A percentile compares a stretch with the other conserved stretches of the same genome.
Conservation (phyloP, 2,888 invertebrate genomes). For the Ormyrus nitidulus region DNA sequence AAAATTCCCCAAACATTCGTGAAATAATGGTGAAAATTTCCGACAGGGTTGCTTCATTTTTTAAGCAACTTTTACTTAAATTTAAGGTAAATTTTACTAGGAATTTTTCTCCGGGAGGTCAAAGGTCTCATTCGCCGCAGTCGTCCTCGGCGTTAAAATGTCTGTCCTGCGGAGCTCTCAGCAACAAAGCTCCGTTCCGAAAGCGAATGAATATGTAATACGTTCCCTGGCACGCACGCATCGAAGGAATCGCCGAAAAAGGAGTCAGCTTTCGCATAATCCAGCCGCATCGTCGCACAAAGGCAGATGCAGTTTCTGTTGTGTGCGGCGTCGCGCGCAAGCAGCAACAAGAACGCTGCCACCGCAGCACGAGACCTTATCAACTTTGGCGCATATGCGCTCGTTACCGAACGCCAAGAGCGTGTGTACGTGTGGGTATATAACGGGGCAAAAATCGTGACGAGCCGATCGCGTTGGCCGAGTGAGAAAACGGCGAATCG, state of each 20-base stretch:
- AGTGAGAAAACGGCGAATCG: constrained; percentile 59
- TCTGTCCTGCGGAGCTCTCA: too few species aligned
- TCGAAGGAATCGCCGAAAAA: neutral
- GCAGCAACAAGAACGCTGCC: neutral
- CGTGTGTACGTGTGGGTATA: neutral
- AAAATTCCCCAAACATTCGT: too few species aligned
- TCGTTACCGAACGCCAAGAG: neutral
- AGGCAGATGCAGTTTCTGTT: constrained; percentile 20
- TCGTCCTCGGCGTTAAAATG: too few species aligned
- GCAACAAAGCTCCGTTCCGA: too few species aligned
- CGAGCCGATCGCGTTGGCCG: constrained; percentile 40
- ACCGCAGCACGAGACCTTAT: constrained; percentile 19
- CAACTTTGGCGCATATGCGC: constrained; percentile 17
- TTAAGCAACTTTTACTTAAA: too few species aligned
- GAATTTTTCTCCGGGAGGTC: too few species aligned
- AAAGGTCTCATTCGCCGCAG: too few species aligned
- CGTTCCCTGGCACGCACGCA: too few species aligned
- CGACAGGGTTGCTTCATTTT: too few species aligned
- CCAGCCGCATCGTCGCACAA: constrained; percentile 5
- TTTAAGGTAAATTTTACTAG: too few species aligned
- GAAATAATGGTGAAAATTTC: too few species aligned
- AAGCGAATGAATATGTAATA: too few species aligned
- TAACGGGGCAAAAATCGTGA: neutral
- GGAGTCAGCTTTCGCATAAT: neutral
- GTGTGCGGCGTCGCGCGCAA: neutral